Evolutionary conservation across 2,797 vertebrate genomes (phyloP), one percentile per base, ranked within the genome.

Genomic region (Hipposideros larvatus): DNA sequence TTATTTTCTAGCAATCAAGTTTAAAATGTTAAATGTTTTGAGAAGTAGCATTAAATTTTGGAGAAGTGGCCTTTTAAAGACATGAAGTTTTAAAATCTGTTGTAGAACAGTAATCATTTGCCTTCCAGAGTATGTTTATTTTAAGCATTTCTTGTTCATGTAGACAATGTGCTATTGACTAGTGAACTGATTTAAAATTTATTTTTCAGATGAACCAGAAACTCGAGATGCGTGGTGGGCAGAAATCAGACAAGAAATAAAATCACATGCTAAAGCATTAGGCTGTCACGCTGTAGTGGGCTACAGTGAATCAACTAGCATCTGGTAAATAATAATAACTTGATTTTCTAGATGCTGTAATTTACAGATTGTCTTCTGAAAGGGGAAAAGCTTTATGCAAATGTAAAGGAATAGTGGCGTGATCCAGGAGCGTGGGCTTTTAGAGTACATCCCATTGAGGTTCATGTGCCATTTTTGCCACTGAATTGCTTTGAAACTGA

Each of bases 201-300:
- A 98, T 99, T 98, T 99, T 99, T 98, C 99, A 99, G 99, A 99
- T 98, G 99, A 99, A 97, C 99, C 99, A n/a, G 99, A 99, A 98
- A 99, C 99, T 41, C 99, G 99, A 31, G 99, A 99, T 95, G 99
- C 99, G 4, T 99, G 99, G 99, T 99, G 99, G 99, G 99, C 99
- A 96, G 99, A 99, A 99, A 99, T 99, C 97, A 99, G 99, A 98
- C 99, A 99, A 98, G 99, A 99, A 99, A 99, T 99, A 98, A 99
- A 99, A 98, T 99, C 99, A 97, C 99, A 99, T 97, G 99, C 99
- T 98, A 99, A 99, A 99, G 99, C 99, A 94, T 99, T 99, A 92
- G 99, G 99, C 97, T 99, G 99, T 98, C 99, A 99, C 94, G 99
- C 99, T 95, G 99, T 99, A 94, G 99, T 99, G 96, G 99, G 99